phyloP scores from a whole-genome alignment of 2,797 vertebrate species.

The Enoplosus armatus region DNA sequence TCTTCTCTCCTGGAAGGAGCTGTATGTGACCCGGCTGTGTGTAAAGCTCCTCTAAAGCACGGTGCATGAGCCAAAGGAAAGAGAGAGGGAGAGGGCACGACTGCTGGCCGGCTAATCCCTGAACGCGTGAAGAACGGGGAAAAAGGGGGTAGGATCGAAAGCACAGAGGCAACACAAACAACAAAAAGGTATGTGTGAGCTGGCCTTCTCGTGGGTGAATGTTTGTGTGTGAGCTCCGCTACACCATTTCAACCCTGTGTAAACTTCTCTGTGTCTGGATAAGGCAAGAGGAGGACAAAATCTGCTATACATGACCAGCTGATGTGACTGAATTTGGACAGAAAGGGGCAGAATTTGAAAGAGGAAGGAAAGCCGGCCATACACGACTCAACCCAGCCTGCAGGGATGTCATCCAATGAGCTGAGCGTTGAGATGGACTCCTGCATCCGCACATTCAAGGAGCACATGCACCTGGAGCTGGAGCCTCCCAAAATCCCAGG shows the following conservation, averaged over 20 bases:
- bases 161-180: conserved; percentile 37
- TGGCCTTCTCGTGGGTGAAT: conserved; percentile 40
- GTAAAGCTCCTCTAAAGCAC: conserved; percentile 57
- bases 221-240: conserved; percentile 26
- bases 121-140: conserved; percentile 47
- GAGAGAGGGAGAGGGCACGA: conserved; percentile 40
- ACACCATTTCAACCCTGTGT: conserved; percentile 24
- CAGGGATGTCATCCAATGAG: conserved; percentile 92
- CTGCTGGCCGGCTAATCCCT: conserved; percentile 61
- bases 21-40: conserved; percentile 65
- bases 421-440: conserved; percentile 89
- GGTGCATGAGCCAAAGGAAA: conserved; percentile 48
- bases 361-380: conserved; percentile 14
- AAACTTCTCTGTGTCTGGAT: conserved; percentile 46
- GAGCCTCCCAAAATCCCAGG: conserved; percentile 92
- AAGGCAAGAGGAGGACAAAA: conserved; percentile 28
- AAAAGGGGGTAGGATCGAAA: conserved; percentile 42
- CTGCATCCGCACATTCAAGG: conserved; percentile 97
- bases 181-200: conserved; percentile 53
- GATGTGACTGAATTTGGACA: conserved; percentile 36
- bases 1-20: conserved; percentile 66
- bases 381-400: conserved; percentile 1
- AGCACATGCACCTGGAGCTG: conserved; percentile 98
- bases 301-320: conserved; percentile 47
- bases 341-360: conserved; percentile 39